These are phyloP conservation scores for Sakesphorus luctuosus DNA, from an alignment of 2,113 vertebrate species.

Conservation along the genomic window DNA sequence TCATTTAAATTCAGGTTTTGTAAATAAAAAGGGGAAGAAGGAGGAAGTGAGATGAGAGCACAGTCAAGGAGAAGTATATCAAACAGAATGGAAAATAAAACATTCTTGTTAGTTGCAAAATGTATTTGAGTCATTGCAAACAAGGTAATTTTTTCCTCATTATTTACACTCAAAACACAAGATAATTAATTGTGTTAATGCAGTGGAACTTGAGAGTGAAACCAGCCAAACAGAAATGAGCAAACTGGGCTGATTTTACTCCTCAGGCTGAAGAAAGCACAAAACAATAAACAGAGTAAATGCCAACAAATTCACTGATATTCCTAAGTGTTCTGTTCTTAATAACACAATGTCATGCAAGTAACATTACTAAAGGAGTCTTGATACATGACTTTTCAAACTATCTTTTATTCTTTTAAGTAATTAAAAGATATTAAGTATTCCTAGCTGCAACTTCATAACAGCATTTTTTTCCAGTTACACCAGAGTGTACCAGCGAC, in stretches of 20 bases:
- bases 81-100: slow-evolving; percentile 6
- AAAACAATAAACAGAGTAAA: slow-evolving; percentile 1
- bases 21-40: not conserved
- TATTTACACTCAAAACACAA: not conserved
- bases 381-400: not conserved
- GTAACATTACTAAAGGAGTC: not conserved
- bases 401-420: not conserved
- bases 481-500: not conserved
- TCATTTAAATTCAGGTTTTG: not conserved
- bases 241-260: not conserved
- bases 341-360: not conserved
- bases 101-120: not conserved
- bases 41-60: not conserved
- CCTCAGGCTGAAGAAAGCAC: not conserved
- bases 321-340: not conserved
- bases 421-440: not conserved
- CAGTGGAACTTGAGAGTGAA: not conserved
- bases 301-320: not conserved
- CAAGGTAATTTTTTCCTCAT: not conserved
- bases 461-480: not conserved
- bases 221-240: not conserved
- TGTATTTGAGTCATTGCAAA: not conserved
- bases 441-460: not conserved
- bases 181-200: not conserved
- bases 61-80: not conserved